Evolutionary conservation across 1,140 invertebrate species (phyloP).

Genomic region (Anastrepha ludens): DNA sequence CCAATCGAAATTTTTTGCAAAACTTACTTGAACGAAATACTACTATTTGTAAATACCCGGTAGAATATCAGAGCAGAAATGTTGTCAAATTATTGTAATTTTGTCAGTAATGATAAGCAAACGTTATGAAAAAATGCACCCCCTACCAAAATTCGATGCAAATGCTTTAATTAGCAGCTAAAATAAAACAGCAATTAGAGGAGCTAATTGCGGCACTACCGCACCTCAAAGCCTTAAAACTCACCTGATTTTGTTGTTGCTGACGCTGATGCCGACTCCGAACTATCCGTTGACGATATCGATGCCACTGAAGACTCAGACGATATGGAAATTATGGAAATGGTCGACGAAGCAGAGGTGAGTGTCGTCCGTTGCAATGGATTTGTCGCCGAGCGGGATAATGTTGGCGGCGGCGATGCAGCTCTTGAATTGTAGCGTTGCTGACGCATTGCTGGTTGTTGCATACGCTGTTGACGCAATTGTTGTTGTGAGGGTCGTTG

Average conservation of each 20-base stretch:
- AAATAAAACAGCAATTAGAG: too few relatives aligned
- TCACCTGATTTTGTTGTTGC: constrained; percentile 58
- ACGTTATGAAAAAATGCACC: too few relatives aligned
- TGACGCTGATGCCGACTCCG: constrained; percentile 64
- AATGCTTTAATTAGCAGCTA: too few relatives aligned
- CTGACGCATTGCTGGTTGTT: constrained; percentile 48
- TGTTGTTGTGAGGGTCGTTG: constrained; percentile 52
- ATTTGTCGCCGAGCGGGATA: constrained; percentile 16
- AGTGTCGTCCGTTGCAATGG: constrained; percentile 56
- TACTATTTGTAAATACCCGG: too few relatives aligned
- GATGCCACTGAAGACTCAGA: constrained; percentile 69
- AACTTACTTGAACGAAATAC: too few relatives aligned
- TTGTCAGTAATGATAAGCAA: too few relatives aligned
- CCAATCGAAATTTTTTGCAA: too few relatives aligned
- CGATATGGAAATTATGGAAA: constrained; percentile 73
- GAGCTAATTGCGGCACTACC: too few relatives aligned
- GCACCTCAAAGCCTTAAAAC: neutral
- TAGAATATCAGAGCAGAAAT: too few relatives aligned
- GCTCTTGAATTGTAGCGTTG: constrained; percentile 16
- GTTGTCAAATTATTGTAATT: too few relatives aligned
- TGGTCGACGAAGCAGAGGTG: constrained; percentile 67
- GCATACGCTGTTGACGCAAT: constrained; percentile 50
- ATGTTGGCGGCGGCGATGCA: constrained; percentile 32
- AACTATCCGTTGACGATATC: constrained; percentile 58
- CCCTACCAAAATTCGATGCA: too few relatives aligned